These are phyloP conservation scores for Aphelinus certus DNA, from an alignment of 1,140 invertebrate genomes.

Conservation along the genomic window DNA sequence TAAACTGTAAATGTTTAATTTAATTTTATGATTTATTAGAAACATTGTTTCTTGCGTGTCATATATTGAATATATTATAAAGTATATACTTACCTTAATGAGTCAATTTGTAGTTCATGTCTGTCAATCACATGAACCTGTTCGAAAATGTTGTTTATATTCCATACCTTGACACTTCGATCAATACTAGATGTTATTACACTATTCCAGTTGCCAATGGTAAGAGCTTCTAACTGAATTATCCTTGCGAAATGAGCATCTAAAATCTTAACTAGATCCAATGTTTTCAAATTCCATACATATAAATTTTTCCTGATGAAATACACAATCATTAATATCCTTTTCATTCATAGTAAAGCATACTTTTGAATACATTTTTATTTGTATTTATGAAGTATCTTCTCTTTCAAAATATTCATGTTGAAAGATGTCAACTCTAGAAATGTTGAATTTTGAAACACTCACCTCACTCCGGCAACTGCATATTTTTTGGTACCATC, in stretches of 20 bases:
- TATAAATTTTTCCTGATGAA: slow-evolving; percentile 88
- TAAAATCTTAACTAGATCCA: slow-evolving; percentile 87
- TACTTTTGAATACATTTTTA: no score
- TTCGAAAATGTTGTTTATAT: slow-evolving; percentile 98
- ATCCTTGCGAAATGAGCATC: slow-evolving; percentile 98
- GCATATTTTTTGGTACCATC: slow-evolving; percentile 91
- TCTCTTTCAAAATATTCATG: no score
- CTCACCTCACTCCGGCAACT: slow-evolving; percentile 89
- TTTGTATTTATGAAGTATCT: no score
- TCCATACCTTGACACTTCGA: slow-evolving; percentile 98
- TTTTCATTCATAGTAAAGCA: not conserved
- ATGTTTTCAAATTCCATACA: slow-evolving; percentile 86
- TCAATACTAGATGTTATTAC: slow-evolving; percentile 97
- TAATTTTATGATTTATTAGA: no score
- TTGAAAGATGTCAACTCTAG: no score
- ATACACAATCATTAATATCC: not conserved
- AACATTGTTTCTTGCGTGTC: not conserved
- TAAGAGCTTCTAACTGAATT: slow-evolving; percentile 87
- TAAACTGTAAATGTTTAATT: slow-evolving; percentile 66
- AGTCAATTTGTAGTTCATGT: slow-evolving; percentile 95
- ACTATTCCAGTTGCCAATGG: slow-evolving; percentile 90
- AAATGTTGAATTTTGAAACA: not conserved
- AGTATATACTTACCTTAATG: slow-evolving; percentile 76
- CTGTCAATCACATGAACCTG: slow-evolving; percentile 96
- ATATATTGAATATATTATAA: no score